Percentiles rank a stretch among this genome's conserved stretches.
These are phyloP conservation scores for Rachycentron canadum DNA, from an alignment of 2,797 vertebrate species.

Conservation along the genomic window DNA sequence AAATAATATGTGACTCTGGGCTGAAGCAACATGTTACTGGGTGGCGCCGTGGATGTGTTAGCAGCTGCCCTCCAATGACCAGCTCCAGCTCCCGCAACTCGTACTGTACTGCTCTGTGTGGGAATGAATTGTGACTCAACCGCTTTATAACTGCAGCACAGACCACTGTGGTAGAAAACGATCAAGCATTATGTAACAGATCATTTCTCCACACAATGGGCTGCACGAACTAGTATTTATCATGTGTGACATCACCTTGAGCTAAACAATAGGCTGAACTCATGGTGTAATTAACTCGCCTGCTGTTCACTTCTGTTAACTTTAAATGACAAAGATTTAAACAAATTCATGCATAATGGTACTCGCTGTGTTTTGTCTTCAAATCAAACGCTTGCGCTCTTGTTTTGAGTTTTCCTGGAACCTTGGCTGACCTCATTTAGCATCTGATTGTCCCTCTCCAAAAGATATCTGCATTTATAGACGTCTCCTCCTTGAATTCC, in stretches of 20 bases:
- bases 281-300: neutral
- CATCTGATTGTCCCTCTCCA: conserved; percentile 31
- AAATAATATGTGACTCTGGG: neutral
- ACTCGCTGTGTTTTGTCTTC: neutral
- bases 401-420: conserved; percentile 16
- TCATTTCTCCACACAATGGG: conserved; percentile 1
- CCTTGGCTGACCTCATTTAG: conserved; percentile 22
- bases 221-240: conserved; percentile 14
- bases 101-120: neutral
- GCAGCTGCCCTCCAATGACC: conserved; percentile 3
- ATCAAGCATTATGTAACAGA: conserved; percentile 10
- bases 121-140: conserved; percentile 11
- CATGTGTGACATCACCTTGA: conserved; percentile 9
- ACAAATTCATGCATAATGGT: neutral
- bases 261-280: conserved; percentile 10
- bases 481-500: conserved; percentile 54
- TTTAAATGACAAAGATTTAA: conserved; percentile 17
- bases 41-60: conserved; percentile 3
- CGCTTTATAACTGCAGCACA: conserved; percentile 24
- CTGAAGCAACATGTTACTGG: neutral
- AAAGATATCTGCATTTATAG: conserved; percentile 52
- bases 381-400: conserved; percentile 24
- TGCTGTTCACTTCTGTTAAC: conserved; percentile 5
- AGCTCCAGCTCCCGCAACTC: neutral
- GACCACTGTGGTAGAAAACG: conserved; percentile 2